Evolutionary conservation across 2,888 invertebrate genomes (phyloP), one percentile per base, ranked within the genome.

Genomic region (Stramonita haemastoma): DNA sequence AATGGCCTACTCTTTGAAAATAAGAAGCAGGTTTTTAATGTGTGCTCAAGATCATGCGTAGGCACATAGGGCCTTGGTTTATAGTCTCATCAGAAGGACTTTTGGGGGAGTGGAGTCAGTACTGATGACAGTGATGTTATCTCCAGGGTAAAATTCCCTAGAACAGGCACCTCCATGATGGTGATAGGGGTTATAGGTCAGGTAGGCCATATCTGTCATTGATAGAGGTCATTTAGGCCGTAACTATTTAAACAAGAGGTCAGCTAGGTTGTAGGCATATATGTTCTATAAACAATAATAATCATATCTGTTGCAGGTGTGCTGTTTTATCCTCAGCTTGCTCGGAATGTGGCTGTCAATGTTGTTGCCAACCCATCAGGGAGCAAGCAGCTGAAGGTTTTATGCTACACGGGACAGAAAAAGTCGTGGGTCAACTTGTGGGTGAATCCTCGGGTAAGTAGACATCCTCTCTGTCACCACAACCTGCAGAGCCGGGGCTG

Each of bases 381-480:
- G 11, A 46, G n/a, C 17, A 60, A 77, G 32, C 89, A 89, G 46
- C 73, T 91, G 19, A 89, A 83, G 81, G 84, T 91, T 13, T 90
- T 91, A 36, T 92, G 92, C 87, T 91, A 91, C 57, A 87, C 87
- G 32, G 92, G 92, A 19, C 90, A 90, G 34, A 32, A 66, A 0
- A 90, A 90, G 46, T 87, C 85, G 19, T 89, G 88, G 86, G 88
- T 85, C 56, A 89, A 88, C 26, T 70, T 92, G 32, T 92, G 92
- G 92, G 86, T 90, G 66, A 91, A 91, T n/a, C 91, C 91, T 1
- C 90, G 89, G 87, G 92, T 92, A 90, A 60, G 91, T 90, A n/a
- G 19, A n/a, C 8, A 11, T 87, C 17, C 0, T 0, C 66, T 66
- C 13, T 34, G 26, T 66, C 26, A 66, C 66, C 17, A 26, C 2